Evolutionary conservation across 1,140 invertebrate species (phyloP), one percentile per base, ranked within the genome.

Genomic region (Brachionus rotundiformis): DNA sequence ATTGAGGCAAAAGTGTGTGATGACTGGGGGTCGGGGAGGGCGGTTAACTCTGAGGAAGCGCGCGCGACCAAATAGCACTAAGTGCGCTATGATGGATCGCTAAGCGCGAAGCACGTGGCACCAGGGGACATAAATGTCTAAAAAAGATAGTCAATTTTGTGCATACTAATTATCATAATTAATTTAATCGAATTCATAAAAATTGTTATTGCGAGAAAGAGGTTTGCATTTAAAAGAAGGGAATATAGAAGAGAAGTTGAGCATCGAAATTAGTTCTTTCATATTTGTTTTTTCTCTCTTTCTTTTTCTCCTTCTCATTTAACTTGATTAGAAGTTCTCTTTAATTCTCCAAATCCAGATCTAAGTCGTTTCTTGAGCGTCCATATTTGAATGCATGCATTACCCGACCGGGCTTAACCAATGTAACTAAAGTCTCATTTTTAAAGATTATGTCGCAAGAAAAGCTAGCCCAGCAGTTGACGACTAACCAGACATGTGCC

Each of bases 391-490:
- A 54, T 54, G 47, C 47, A 54, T 54, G 47, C 13, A 63, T 4
- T 63, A 6, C 10, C 29, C 47, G 47, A n/a, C 6, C n/a, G 19
- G 47, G 23, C 47, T 54, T 29, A 63, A 63, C 7, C 61, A 33
- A 63, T 29, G 29, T 63, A 29, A 29, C 29, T 29, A 63, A 63
- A 63, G 29, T 63, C 29, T 63, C 25, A 63, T 63, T 63, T 33
- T 63, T 29, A 63, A 71, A 71, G 65, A 71, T 71, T 36, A 39
- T 71, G 31, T 39, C 65, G 33, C 65, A 71, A 71, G 65, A 71
- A 71, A 71, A 71, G 16, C 16, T 71, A 39, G 29, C 65, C 7
- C 65, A 71, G 31, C 65, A 33, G 33, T 36, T 39, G 33, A 71
- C 31, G 33, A 36, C 39, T n/a, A 71, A 33, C 29, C 31, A 71